Base-by-base conservation (phyloP, 1,140 invertebrate species). In the Tetramorium alpestre region DNA sequence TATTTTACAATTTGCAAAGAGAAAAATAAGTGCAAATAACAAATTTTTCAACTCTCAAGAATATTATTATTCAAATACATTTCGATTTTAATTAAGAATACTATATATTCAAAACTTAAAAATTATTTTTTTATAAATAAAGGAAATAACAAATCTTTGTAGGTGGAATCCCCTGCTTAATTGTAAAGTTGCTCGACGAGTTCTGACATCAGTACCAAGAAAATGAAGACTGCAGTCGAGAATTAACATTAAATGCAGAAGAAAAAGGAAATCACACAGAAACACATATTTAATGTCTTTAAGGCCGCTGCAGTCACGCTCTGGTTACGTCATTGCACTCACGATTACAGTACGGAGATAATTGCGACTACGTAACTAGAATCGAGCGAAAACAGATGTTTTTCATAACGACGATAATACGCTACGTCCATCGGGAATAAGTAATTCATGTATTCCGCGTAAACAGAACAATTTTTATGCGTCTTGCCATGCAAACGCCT, bases 271-370 rank as follows among this genome's bases (percentile, higher is more conserved):
- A 69, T 69, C 73, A 16, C 47, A 56, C 67, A 84, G 82, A 84
- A 90, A 89, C 47, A 89, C 58, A 10, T 70, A 51, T 54, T 73
- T 38, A 82, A 77, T 22, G 41, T 82, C 51, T 86, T 87, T 82
- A 84, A 90, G 89, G 87, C 58, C 87, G 78, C 73, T 85, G 87
- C 89, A 91, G 88, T 91, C 90, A 91, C 87, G 89, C 86, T 90
- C 89, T 22, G 88, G 47, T 90, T 90, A 90, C 88, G 67, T 90
- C 88, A 87, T 81, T 89, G 72, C 64, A 38, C 16, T 87, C 51
- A 25, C 47, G 51, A 54, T 82, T 86, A 86, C 56, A 77, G 86
- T 85, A 65, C 65, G 3, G n/a, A 58, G 81, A 69, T 90, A 88
- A 91, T 90, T 90, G 73, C 60, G 65, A 18, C 69, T 49, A 72